These are phyloP conservation scores for Synodontis membranacea DNA, from an alignment of 2,113 vertebrate species.

Conservation along the genomic window DNA sequence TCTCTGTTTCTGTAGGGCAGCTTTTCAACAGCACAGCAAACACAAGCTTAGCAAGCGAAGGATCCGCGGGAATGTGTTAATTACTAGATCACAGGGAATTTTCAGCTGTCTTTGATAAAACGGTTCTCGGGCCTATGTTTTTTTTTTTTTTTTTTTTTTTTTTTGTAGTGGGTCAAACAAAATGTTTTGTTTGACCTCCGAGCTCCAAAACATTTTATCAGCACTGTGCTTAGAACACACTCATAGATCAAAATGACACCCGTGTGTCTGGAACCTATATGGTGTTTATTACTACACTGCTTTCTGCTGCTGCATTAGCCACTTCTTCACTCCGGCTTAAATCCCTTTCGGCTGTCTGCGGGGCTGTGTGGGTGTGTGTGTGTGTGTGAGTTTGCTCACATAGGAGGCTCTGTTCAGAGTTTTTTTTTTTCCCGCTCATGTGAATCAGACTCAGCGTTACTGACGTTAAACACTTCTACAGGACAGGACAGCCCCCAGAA, in stretches of 20 bases:
- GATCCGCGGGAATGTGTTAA: constrained; percentile 12
- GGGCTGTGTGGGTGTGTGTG: constrained; percentile 7
- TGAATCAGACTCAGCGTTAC: constrained; percentile 32
- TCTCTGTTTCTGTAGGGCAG: neutral
- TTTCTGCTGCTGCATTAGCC: constrained; percentile 9
- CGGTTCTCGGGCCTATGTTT: neutral
- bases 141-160: too few relatives aligned
- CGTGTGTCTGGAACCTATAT: neutral
- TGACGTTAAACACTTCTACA: constrained; percentile 37
- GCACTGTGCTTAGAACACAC: neutral
- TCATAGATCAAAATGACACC: constrained; percentile 5
- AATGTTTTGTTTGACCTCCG: neutral
- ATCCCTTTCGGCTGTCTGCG: constrained; percentile 20
- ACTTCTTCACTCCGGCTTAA: constrained; percentile 25
- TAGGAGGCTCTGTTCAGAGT: constrained; percentile 31
- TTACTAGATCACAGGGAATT: constrained; percentile 25
- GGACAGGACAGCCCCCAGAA: constrained; percentile 30
- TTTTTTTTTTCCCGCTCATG: constrained; percentile 23
- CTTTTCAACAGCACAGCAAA: constrained; percentile 13
- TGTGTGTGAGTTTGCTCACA: constrained; percentile 15
- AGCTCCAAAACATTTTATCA: constrained; percentile 3
- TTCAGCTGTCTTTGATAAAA: constrained; percentile 12
- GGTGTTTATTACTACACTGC: neutral
- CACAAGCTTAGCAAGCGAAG: neutral
- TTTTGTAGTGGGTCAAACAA: neutral